Evolutionary conservation across 2,113 vertebrate genomes (phyloP).

Genomic region (Lepus europaeus): DNA sequence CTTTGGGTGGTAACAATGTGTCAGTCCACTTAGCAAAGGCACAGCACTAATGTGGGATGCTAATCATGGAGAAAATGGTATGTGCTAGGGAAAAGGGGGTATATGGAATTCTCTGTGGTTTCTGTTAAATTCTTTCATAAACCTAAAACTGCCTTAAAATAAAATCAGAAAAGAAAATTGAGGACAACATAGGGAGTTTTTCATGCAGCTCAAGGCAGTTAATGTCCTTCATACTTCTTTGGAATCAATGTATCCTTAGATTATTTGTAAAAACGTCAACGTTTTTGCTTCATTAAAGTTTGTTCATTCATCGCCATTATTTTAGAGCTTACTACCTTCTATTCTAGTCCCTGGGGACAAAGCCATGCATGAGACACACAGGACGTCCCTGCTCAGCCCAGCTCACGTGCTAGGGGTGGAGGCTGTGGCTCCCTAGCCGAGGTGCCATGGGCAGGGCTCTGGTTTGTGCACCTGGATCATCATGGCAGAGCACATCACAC

Average conservation of each 20-base stretch:
- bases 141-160: too few relatives aligned
- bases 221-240: background rate
- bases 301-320: background rate
- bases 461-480: background rate
- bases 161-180: background rate
- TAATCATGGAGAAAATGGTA: too few relatives aligned
- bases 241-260: background rate
- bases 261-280: constrained; percentile 34
- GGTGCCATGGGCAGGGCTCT: background rate
- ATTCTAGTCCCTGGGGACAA: background rate
- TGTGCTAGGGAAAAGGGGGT: too few relatives aligned
- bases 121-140: too few relatives aligned
- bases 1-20: too few relatives aligned
- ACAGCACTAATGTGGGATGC: too few relatives aligned
- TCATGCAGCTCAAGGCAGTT: background rate
- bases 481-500: background rate
- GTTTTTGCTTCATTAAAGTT: constrained; percentile 39
- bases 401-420: background rate
- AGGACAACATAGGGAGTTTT: background rate
- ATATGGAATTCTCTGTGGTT: too few relatives aligned
- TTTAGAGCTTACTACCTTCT: background rate
- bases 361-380: background rate
- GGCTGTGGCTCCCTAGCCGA: background rate
- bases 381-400: background rate
- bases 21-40: too few relatives aligned